Percentiles rank a stretch among this genome's conserved stretches.
phyloP scores from a whole-genome alignment of 1,140 invertebrate species.

The Tetramorium alpestre region DNA sequence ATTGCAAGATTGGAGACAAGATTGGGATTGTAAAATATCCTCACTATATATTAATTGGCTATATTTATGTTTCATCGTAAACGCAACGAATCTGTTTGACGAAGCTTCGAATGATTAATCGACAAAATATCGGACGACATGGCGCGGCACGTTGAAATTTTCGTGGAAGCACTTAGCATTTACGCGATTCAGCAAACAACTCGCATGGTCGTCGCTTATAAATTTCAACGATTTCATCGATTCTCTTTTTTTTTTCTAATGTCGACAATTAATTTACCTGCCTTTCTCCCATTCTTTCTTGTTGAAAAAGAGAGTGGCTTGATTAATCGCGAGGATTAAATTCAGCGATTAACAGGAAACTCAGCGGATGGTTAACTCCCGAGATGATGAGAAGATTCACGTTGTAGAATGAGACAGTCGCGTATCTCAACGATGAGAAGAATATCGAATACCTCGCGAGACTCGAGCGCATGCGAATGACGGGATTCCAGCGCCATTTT shows the following conservation, averaged over 20 bases:
- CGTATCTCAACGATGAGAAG: not conserved
- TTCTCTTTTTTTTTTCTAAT: not conserved
- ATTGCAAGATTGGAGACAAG: constrained; percentile 4
- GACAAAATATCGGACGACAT: constrained; percentile 4
- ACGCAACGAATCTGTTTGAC: not conserved
- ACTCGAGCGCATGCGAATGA: not conserved
- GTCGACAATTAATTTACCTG: not conserved
- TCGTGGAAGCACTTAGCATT: constrained; percentile 62
- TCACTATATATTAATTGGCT: constrained; percentile 1
- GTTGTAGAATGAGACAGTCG: constrained; percentile 37
- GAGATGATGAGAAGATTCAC: constrained; percentile 25
- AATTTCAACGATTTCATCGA: constrained; percentile 7
- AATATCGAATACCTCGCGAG: not conserved
- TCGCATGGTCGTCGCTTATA: not conserved
- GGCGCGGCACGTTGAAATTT: constrained; percentile 34
- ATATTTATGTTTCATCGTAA: not conserved
- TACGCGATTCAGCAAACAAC: constrained; percentile 38
- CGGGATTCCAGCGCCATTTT: constrained; percentile 65
- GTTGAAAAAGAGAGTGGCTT: not conserved
- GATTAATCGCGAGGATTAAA: constrained; percentile 37
- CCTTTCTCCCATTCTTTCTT: not conserved
- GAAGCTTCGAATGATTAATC: not conserved
- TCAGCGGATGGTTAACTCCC: constrained; percentile 29
- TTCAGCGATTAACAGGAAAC: not conserved
- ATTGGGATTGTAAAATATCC: not conserved